Percentiles rank a stretch among this genome's conserved stretches.
Conservation (phyloP, 2,888 invertebrate species). For the Clistopyga incitator region DNA sequence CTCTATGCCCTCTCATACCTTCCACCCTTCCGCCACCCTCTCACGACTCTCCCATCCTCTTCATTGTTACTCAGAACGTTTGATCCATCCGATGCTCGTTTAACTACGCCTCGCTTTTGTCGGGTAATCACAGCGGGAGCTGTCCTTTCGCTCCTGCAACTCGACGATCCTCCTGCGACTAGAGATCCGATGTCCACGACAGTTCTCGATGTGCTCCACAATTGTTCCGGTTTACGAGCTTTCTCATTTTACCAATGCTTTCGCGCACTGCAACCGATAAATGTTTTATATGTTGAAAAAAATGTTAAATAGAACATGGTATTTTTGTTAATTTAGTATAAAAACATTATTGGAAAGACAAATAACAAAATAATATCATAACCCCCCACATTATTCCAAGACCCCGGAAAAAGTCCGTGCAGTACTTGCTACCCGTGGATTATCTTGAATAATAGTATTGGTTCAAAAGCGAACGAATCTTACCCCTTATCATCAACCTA, state of each 20-base stretch:
- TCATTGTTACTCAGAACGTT: slow-evolving; percentile 54
- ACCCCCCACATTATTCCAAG: too few relatives aligned
- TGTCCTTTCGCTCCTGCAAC: slow-evolving; percentile 13
- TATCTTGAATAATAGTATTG: too few relatives aligned
- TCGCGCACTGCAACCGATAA: background rate
- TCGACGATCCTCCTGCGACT: too few relatives aligned
- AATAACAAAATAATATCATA: too few relatives aligned
- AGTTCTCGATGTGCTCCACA: background rate
- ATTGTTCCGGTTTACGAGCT: background rate
- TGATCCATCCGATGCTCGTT: slow-evolving; percentile 45
- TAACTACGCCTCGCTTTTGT: slow-evolving; percentile 17
- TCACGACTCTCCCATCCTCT: slow-evolving; percentile 15
- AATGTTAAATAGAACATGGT: background rate
- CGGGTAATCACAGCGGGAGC: slow-evolving; percentile 20
- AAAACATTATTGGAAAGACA: too few relatives aligned
- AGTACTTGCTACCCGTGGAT: too few relatives aligned
- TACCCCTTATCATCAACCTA: too few relatives aligned
- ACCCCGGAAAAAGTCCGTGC: too few relatives aligned
- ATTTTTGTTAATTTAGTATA: too few relatives aligned
- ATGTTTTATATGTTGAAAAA: background rate
- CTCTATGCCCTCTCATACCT: slow-evolving; percentile 22
- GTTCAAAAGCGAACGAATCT: too few relatives aligned
- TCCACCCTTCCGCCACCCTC: slow-evolving; percentile 19
- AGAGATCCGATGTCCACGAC: background rate
- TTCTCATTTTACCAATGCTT: background rate